Evolutionary conservation across 2,113 vertebrate species (phyloP).

Genomic region (Nettapus auritus): DNA sequence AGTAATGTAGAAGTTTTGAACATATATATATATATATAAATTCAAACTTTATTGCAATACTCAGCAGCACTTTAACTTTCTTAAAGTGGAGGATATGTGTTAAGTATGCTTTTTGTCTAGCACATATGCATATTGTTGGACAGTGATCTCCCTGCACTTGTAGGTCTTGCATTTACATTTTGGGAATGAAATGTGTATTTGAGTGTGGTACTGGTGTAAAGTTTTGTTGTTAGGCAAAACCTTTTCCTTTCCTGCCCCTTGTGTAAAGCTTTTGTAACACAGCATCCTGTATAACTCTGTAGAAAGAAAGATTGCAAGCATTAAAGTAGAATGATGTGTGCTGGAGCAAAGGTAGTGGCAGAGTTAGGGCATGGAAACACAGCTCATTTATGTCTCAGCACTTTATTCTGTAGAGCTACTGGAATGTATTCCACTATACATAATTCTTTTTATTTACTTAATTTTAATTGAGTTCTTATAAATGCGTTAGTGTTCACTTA

Average conservation of each 20-base stretch:
- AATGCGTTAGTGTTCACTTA: background rate
- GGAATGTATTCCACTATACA: background rate
- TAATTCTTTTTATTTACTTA: background rate
- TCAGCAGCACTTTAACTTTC: background rate
- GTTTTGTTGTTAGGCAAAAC: background rate
- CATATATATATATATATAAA: background rate
- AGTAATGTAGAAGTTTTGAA: background rate
- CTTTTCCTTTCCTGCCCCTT: background rate
- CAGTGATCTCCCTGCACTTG: background rate
- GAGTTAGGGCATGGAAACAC: background rate
- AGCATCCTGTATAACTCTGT: background rate
- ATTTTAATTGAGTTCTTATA: background rate
- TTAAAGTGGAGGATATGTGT: background rate
- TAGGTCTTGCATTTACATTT: background rate
- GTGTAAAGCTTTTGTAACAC: background rate
- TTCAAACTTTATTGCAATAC: background rate
- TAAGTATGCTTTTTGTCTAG: background rate
- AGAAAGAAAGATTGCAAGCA: background rate
- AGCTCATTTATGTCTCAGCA: background rate
- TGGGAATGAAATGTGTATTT: background rate
- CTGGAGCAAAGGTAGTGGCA: background rate
- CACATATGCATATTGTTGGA: background rate
- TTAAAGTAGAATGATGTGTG: background rate
- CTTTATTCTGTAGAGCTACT: background rate
- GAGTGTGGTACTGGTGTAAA: background rate